Evolutionary conservation across 1,140 invertebrate species (phyloP).

Genomic region (Acyrthosiphon pisum): DNA sequence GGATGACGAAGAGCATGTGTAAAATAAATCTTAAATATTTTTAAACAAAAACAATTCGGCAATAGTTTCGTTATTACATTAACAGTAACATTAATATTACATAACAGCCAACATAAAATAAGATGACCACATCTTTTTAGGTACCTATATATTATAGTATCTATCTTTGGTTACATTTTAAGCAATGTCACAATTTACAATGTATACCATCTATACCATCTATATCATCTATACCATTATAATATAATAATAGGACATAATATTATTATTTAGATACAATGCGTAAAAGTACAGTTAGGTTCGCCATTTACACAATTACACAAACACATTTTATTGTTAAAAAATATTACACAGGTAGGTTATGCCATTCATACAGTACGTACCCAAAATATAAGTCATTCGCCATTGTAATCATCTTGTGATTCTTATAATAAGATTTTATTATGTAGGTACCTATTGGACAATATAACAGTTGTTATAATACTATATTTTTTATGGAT

Average conservation of each 20-base stretch:
- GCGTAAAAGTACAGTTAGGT: neutral
- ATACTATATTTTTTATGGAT: neutral
- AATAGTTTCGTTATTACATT: neutral
- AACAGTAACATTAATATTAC: too few species aligned
- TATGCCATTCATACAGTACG: neutral
- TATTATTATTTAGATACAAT: neutral
- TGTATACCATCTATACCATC: too few species aligned
- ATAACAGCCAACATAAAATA: neutral
- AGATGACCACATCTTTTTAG: neutral
- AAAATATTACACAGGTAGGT: neutral
- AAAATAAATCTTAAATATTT: too few species aligned
- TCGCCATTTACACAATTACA: neutral
- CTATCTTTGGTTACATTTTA: neutral
- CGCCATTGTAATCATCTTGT: neutral
- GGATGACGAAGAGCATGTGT: neutral
- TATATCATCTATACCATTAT: neutral
- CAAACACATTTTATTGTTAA: neutral
- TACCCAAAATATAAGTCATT: neutral
- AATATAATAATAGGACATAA: neutral
- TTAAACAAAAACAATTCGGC: neutral
- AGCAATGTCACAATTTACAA: neutral
- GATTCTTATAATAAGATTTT: neutral
- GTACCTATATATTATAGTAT: neutral
- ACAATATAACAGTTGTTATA: too few species aligned
- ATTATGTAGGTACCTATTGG: neutral